phyloP scores from a whole-genome alignment of 2,113 vertebrate genomes.

The Catharus bicknelli region DNA sequence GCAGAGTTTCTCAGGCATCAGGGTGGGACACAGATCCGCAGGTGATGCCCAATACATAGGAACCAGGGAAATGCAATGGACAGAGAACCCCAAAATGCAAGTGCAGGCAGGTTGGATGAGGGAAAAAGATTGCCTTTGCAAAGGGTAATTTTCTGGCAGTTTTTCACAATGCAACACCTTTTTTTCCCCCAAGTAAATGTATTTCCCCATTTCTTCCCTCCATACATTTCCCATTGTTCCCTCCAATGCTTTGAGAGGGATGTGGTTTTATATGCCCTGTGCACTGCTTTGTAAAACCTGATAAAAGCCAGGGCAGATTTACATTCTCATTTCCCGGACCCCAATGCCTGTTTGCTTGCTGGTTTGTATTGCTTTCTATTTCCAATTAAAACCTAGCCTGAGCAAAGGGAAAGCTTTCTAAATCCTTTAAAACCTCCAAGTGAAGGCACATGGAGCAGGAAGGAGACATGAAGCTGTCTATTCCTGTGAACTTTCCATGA shows the following conservation, averaged over 20 bases:
- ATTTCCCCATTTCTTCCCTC: neutral
- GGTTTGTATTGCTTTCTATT: conserved; percentile 10
- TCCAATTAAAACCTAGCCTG: conserved; percentile 12
- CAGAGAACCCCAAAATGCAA: neutral
- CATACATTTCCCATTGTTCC: neutral
- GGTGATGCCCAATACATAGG: rapidly evolving
- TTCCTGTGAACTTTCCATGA: conserved; percentile 53
- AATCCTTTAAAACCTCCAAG: conserved; percentile 24
- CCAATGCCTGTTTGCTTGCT: neutral
- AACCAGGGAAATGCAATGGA: neutral
- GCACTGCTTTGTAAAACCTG: neutral
- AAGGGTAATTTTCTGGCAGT: neutral
- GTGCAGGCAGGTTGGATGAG: neutral
- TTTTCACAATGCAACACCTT: neutral
- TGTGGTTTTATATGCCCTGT: neutral
- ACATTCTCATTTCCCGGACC: neutral
- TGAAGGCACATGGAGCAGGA: neutral
- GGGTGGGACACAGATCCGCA: neutral
- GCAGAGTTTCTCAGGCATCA: neutral
- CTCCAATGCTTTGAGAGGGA: neutral
- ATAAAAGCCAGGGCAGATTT: neutral
- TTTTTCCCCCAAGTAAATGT: rapidly evolving
- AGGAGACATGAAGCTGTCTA: conserved; percentile 24
- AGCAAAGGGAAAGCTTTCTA: conserved; percentile 7
- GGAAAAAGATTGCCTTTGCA: neutral